Conservation (phyloP, 2,888 invertebrate genomes). For the Cyaniris semiargus region DNA sequence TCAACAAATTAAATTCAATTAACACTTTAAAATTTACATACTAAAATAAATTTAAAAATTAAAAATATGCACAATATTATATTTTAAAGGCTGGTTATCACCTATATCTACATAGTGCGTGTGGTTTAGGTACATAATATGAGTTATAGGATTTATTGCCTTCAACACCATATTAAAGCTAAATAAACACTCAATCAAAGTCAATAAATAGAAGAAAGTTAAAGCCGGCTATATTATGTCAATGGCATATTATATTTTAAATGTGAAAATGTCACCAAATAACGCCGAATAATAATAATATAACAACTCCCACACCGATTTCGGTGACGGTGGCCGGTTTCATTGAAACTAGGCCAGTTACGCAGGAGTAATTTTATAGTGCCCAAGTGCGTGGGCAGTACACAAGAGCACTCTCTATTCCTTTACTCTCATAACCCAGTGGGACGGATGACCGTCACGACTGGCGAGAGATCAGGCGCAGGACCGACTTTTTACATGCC, state of each 20-base stretch:
- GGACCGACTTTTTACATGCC: too few species aligned
- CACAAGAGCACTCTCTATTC: too few species aligned
- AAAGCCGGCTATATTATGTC: neutral
- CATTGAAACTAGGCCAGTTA: too few species aligned
- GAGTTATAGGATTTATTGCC: neutral
- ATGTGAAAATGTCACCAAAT: neutral
- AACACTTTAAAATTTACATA: constrained; percentile 21
- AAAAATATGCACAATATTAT: neutral
- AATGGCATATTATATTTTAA: neutral
- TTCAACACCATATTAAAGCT: neutral
- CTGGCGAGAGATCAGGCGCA: too few species aligned
- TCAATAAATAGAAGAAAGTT: too few species aligned
- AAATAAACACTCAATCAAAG: neutral
- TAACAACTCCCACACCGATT: too few species aligned
- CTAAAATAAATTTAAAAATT: neutral
- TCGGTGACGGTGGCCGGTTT: too few species aligned
- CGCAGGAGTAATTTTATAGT: too few species aligned
- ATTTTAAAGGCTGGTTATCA: neutral
- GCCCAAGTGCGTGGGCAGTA: too few species aligned
- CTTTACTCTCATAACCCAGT: too few species aligned
- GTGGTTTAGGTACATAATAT: neutral
- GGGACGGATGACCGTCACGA: too few species aligned
- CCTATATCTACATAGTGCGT: neutral
- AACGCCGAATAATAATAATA: neutral
- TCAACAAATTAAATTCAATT: constrained; percentile 22